Evolutionary conservation across 2,888 invertebrate species (phyloP), one percentile per base, ranked within the genome.

Genomic region (Unio delphinus): DNA sequence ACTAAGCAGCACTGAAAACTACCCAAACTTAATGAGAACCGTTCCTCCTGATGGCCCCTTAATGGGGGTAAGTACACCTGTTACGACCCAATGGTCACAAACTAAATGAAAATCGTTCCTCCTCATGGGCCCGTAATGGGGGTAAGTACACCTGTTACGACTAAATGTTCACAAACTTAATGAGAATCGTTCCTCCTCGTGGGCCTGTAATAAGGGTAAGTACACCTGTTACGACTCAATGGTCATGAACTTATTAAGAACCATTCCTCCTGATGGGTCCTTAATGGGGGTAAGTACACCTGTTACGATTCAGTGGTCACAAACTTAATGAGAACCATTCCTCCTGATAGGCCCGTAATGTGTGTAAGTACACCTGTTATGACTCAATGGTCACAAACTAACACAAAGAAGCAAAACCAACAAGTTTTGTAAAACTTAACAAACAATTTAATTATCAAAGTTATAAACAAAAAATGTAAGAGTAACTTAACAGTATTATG

Each of bases 111-210:
- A 20, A 88, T 87, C 18, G 78, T 87, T 28, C 82, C 87, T 0
- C 83, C 86, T n/a, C 87, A 87, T 72, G 83, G 83, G 8, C 80
- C 80, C n/a, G 77, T 86, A 8, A 83, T 83, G 64, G 73, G 83
- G 75, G 87, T 87, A 70, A 75, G 75, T 69, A n/a, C 17, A 11
- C 0, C 5, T 30, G 30, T 30, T 30, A 30, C 30, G 5, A 34
- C 23, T 23, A 23, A 23, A 23, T 23, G 23, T 23, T 23, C 23
- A 23, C 87, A 0, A 79, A 83, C 68, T 82, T 88, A 65, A 82
- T 88, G 84, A 78, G 88, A 20, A 88, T 87, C 18, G 78, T 87
- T 28, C 82, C 87, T 0, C 83, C 86, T n/a, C 87, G 87, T 72
- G 83, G 83, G 8, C 80, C 80, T n/a, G 76, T 86, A 8, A 83